Base-by-base conservation (phyloP, 2,888 invertebrate species). In the Tinea trinotella region DNA sequence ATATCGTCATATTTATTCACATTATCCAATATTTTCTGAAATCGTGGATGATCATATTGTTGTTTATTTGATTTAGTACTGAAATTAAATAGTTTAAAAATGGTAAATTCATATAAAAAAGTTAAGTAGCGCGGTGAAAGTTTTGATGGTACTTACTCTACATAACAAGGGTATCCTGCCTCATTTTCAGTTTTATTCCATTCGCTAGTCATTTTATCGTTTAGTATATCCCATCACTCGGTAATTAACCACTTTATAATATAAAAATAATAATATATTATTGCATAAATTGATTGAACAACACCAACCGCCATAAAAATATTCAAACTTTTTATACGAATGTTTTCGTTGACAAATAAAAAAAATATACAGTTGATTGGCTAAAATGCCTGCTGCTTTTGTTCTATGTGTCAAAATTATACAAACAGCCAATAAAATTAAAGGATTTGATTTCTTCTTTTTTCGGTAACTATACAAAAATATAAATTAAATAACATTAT, bases 1-100 rank as follows among this genome's bases (percentile, higher is more conserved):
- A 94, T 91, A 50, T 85, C 88, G 65, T 92, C 90, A 63, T 89
- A 91, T 56, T 89, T 89, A 59, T 90, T 87, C 19, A 92, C 70
- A 36, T 80, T 76, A 59, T 87, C 82, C 65, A 88, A 76, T 12
- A 90, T 85, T 60, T 87, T 87, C 34, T 72, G 66, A 75, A 89
- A 91, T 58, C 87, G 83, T 15, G 90, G 90, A 67, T 90, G 89
- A 62, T 90, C 88, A 81, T 87, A 88, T 61, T 88, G 86, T 60
- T 87, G 82, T 54, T 74, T 70, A 48, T 86, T 83, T 12, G 79
- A 82, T 3, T 63, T 62, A 63, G 88, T 85, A 60, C 90, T 90
- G 65, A 60, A 81, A 83, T 1, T 4, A 19, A 55, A 57, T 40
- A 3, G 2, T 12, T 13, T n/a, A 40, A 13, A 2, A n/a, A n/a